Conservation (phyloP, 2,797 vertebrate genomes). For the Anguilla marmorata region DNA sequence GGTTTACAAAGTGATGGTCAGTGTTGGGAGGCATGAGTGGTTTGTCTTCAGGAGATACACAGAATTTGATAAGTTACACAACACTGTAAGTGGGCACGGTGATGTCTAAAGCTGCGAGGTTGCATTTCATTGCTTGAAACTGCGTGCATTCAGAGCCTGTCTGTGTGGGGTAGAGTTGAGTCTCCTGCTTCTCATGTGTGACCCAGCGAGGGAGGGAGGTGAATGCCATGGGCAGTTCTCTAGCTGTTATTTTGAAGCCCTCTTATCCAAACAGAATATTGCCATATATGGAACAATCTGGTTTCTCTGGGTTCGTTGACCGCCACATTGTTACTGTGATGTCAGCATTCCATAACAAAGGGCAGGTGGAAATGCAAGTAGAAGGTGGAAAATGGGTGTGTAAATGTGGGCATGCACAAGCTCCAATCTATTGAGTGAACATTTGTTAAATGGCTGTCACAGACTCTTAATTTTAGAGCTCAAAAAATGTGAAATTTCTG, state of each 20-base stretch:
- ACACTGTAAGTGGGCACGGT: constrained; percentile 78
- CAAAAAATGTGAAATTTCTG: not conserved
- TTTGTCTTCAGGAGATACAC: constrained; percentile 96
- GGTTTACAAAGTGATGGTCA: constrained; percentile 98
- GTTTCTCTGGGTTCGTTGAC: not conserved
- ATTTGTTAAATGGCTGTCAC: not conserved
- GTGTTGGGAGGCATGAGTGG: constrained; percentile 90
- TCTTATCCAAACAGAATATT: not conserved
- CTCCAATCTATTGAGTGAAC: not conserved
- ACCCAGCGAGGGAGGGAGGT: no score
- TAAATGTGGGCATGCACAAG: not conserved
- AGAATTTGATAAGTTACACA: constrained; percentile 98
- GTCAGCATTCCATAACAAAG: not conserved
- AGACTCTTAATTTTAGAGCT: not conserved
- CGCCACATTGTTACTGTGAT: not conserved
- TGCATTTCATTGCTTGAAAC: not conserved
- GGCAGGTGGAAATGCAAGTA: not conserved
- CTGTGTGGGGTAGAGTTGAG: not conserved
- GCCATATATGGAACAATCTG: not conserved
- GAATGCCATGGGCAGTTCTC: not conserved
- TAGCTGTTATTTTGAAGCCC: not conserved
- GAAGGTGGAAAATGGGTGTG: not conserved
- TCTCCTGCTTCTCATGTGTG: not conserved
- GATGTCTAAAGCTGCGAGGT: not conserved
- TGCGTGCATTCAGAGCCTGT: not conserved